phyloP scores from a whole-genome alignment of 2,888 invertebrate species.

The Thecocarcelia acutangulata region DNA sequence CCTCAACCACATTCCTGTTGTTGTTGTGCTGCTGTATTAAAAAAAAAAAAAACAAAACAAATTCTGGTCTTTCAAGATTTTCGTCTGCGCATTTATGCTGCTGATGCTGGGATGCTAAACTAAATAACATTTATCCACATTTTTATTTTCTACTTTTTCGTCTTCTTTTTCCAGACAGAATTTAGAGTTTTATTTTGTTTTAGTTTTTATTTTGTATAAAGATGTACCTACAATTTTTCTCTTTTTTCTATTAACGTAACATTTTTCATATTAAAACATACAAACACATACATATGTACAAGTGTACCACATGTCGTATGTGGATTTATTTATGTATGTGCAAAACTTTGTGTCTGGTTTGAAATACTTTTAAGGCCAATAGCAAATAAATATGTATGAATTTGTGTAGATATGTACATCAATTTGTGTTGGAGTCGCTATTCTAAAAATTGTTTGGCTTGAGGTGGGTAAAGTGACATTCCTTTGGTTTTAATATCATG shows the following conservation, averaged over 20 bases:
- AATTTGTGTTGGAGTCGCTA: neutral
- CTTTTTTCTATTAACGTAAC: slow-evolving; percentile 20
- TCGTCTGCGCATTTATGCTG: slow-evolving; percentile 11
- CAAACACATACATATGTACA: neutral
- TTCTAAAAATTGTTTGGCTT: neutral
- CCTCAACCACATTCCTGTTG: slow-evolving; percentile 58
- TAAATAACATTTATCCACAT: slow-evolving; percentile 22
- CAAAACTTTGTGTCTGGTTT: neutral
- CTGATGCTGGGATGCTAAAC: slow-evolving; percentile 31
- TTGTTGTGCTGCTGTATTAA: slow-evolving; percentile 5
- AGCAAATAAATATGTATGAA: neutral
- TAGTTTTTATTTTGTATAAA: neutral
- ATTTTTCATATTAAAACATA: slow-evolving; percentile 2
- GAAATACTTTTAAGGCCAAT: neutral
- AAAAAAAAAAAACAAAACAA: slow-evolving; percentile 37
- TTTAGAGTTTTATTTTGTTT: too few relatives aligned
- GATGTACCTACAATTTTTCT: neutral
- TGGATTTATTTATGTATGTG: too few relatives aligned
- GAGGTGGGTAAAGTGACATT: neutral
- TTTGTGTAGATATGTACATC: neutral
- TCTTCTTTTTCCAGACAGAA: slow-evolving; percentile 10
- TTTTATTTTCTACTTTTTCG: neutral
- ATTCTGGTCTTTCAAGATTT: slow-evolving; percentile 54
- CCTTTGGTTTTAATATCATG: too few relatives aligned
- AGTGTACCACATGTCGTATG: too few relatives aligned